phyloP scores from a whole-genome alignment of 2,797 vertebrate species.

The Pseudotriccus pelzelni region DNA sequence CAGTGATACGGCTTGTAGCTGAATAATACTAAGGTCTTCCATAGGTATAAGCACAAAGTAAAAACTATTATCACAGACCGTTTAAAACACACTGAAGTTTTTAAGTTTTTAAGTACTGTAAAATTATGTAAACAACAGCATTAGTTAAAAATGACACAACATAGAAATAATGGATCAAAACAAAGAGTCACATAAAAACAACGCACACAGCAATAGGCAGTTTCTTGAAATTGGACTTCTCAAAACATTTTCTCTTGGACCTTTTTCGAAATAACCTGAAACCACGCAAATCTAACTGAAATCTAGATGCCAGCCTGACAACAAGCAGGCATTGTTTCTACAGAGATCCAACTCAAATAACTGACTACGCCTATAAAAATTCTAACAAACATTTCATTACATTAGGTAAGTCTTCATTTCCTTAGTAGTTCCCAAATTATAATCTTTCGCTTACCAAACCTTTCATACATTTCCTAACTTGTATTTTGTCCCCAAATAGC shows the following conservation, averaged over 20 bases:
- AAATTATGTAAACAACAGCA: background rate
- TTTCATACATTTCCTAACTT: background rate
- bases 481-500: background rate
- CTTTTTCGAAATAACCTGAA: background rate
- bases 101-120: background rate
- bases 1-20: background rate
- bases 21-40: background rate
- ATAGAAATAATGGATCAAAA: background rate
- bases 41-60: background rate
- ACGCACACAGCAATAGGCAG: background rate
- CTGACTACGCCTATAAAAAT: background rate
- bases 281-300: background rate
- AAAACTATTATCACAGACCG: background rate
- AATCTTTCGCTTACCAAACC: background rate
- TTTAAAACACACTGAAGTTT: background rate
- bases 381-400: background rate
- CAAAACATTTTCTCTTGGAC: background rate
- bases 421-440: background rate
- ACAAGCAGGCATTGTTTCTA: background rate
- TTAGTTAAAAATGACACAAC: background rate
- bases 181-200: background rate
- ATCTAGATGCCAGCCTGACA: background rate
- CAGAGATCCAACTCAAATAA: background rate
- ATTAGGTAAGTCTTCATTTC: rapidly evolving
- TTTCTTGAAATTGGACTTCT: background rate